Evolutionary conservation across 2,888 invertebrate genomes (phyloP).

Genomic region (Hirtodrosophila trivittata): DNA sequence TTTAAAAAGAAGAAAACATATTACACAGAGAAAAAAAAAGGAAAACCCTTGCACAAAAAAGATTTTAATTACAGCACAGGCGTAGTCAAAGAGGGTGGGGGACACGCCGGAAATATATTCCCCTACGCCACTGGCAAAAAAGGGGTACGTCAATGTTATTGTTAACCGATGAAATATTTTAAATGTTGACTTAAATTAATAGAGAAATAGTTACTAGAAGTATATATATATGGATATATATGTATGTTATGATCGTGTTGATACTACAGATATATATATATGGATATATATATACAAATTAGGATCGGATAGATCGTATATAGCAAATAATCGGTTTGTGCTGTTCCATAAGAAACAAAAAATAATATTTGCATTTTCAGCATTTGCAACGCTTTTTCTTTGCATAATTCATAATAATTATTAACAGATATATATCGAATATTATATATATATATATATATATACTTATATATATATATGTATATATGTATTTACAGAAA

Average conservation of each 20-base stretch:
- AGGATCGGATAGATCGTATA: no score
- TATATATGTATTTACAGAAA: constrained; percentile 42
- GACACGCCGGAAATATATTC: no score
- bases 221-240: neutral
- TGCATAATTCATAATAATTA: neutral
- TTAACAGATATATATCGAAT: neutral
- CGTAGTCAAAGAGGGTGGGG: no score
- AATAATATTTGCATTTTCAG: constrained; percentile 27
- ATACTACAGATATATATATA: no score
- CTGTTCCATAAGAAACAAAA: constrained; percentile 45
- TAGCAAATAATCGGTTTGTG: constrained; percentile 39
- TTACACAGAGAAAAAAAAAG: constrained; percentile 4
- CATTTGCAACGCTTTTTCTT: constrained; percentile 45
- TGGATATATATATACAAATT: no score
- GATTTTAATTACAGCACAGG: no score
- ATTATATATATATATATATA: constrained; percentile 5
- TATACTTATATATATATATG: constrained; percentile 35
- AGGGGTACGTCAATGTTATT: neutral
- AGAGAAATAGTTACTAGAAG: neutral
- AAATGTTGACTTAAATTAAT: neutral
- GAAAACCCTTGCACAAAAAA: neutral
- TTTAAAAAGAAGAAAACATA: no score
- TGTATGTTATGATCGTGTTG: no score
- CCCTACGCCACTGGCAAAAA: no score
- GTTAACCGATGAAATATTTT: neutral